Base-by-base conservation (phyloP, 2,888 invertebrate genomes). In the Listrodromus nycthemerus region DNA sequence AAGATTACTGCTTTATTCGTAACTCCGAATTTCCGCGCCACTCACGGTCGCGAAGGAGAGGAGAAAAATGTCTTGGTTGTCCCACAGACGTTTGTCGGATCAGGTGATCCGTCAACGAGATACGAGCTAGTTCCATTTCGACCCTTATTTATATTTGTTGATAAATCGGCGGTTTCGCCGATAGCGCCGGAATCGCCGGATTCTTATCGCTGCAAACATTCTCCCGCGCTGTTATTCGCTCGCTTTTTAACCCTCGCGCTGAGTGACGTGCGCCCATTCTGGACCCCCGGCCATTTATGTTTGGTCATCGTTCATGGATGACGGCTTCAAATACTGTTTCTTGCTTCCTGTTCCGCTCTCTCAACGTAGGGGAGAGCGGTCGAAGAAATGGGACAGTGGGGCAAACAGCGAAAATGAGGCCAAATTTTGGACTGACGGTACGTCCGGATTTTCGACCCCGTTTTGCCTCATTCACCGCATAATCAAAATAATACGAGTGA, bases 1-100 rank as follows among this genome's bases (percentile, higher is more conserved):
- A 85, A 86, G 80, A 85, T 86, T 78, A 86, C 82, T 73, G 66
- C 69, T 80, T 83, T 82, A 86, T 86, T 85, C 82, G 76, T 73
- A 66, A 74, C 70, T 79, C 69, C 52, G 50, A 70, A 79, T 61
- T 81, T 70, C 76, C 55, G n/a, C 30, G 63, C 16, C 21, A 55
- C 16, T 71, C 13, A 33, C 19, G 16, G 61, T 50, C 77, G 24
- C 63, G 19, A 66, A 50, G 74, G 37, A 65, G 50, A 58, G 50
- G 33, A 55, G 27, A 48, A 82, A 80, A 74, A 70, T 69, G 61
- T 52, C 33, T 74, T 27, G 52, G 77, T 70, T 67, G 67, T 77
- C 74, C 27, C 71, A 13, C 41, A 55, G 78, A 78, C 61, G 48
- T 82, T 61, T 61, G 52, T 55, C 78, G 74, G 74, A 67, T 82